These are phyloP conservation scores for Campopleginae sp. DNA, from an alignment of 2,888 invertebrate genomes.

Conservation along the genomic window DNA sequence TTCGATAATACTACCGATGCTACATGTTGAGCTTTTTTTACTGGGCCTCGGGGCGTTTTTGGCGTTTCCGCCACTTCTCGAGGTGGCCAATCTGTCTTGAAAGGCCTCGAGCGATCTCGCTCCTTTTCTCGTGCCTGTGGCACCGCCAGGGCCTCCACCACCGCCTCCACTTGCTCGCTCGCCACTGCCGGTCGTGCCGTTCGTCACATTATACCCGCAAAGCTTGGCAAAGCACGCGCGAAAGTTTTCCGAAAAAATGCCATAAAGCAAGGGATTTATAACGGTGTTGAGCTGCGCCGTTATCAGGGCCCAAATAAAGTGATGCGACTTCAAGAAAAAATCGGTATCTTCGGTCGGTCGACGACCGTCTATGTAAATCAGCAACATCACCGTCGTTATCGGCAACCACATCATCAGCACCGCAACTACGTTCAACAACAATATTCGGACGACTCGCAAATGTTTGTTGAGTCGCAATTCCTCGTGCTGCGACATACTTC, in stretches of 20 bases:
- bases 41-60: slow-evolving; percentile 71
- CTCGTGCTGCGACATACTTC: slow-evolving; percentile 85
- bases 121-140: slow-evolving; percentile 65
- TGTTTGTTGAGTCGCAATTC: slow-evolving; percentile 85
- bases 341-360: slow-evolving; percentile 84
- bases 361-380: slow-evolving; percentile 86
- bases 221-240: slow-evolving; percentile 84
- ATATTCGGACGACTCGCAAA: slow-evolving; percentile 85
- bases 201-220: slow-evolving; percentile 77
- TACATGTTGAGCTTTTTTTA: slow-evolving; percentile 80
- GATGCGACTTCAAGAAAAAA: slow-evolving; percentile 85
- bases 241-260: slow-evolving; percentile 86
- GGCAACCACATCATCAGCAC: slow-evolving; percentile 87
- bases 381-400: slow-evolving; percentile 85
- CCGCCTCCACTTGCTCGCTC: slow-evolving; percentile 72
- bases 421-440: slow-evolving; percentile 85
- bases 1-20: slow-evolving; percentile 81
- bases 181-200: slow-evolving; percentile 69
- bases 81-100: slow-evolving; percentile 74
- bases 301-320: slow-evolving; percentile 85
- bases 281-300: slow-evolving; percentile 86
- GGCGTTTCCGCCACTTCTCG: slow-evolving; percentile 73
- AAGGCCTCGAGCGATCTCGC: slow-evolving; percentile 75
- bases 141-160: slow-evolving; percentile 66
- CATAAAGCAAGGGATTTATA: slow-evolving; percentile 86